These are phyloP conservation scores for Hydrocynus forskahlii DNA, from an alignment of 2,797 vertebrate genomes.

Conservation along the genomic window DNA sequence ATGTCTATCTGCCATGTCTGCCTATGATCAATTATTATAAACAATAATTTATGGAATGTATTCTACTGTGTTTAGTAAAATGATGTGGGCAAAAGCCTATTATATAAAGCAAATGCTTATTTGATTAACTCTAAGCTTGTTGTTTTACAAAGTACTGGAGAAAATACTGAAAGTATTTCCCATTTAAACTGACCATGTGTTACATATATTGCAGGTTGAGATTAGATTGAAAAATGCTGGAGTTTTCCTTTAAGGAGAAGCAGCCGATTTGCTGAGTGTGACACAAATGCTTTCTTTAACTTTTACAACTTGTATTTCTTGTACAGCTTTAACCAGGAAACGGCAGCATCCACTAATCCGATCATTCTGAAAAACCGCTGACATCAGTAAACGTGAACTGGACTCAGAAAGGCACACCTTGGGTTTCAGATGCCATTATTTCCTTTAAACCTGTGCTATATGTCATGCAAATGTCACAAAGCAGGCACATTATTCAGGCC, in stretches of 20 bases:
- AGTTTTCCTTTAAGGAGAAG: conserved; percentile 5
- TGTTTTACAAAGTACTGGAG: background rate
- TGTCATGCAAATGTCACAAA: conserved; percentile 46
- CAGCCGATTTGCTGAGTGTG: conserved; percentile 2
- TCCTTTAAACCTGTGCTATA: conserved; percentile 24
- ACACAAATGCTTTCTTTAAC: background rate
- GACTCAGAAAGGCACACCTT: conserved; percentile 4
- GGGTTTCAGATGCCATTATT: conserved; percentile 14
- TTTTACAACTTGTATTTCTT: conserved; percentile 1
- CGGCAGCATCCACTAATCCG: background rate
- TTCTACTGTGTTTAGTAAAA: too few species aligned
- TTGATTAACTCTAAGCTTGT: too few species aligned
- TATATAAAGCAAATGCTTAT: too few species aligned
- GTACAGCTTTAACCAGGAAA: conserved; percentile 8
- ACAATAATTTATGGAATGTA: too few species aligned
- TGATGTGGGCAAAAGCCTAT: too few species aligned
- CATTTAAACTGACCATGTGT: background rate
- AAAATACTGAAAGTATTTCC: background rate
- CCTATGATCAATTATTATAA: too few species aligned
- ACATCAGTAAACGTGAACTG: conserved; percentile 12
- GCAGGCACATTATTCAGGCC: background rate
- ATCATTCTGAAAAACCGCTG: conserved; percentile 10
- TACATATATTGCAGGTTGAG: background rate
- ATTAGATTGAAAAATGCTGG: background rate
- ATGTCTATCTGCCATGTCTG: too few species aligned